Evolutionary conservation across 2,797 vertebrate genomes (phyloP).

Genomic region (Myripristis jacobus): DNA sequence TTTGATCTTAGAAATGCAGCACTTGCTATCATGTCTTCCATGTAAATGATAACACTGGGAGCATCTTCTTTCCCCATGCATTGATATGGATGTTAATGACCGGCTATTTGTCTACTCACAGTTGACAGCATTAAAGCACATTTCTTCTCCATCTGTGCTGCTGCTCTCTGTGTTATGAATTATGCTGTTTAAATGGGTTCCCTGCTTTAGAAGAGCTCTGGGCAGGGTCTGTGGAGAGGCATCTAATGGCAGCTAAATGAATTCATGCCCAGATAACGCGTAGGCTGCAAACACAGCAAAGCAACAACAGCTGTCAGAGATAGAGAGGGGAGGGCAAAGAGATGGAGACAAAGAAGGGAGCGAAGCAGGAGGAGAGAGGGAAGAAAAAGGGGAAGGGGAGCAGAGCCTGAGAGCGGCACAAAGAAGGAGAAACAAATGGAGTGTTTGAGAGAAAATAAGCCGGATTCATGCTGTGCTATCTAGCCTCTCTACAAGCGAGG

Average conservation of each 20-base stretch:
- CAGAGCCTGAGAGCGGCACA: constrained; percentile 50
- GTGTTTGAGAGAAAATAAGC: constrained; percentile 59
- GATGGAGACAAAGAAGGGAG: constrained; percentile 6
- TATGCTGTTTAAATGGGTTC: constrained; percentile 77
- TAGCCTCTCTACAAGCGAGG: constrained; percentile 66
- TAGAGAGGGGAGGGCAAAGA: constrained; percentile 45
- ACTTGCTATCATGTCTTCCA: constrained; percentile 63
- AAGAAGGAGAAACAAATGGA: constrained; percentile 68
- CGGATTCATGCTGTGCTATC: constrained; percentile 46
- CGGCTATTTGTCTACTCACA: constrained; percentile 73
- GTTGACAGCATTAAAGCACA: constrained; percentile 74
- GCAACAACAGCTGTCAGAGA: constrained; percentile 77
- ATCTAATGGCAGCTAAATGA: constrained; percentile 80
- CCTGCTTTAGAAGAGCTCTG: constrained; percentile 69
- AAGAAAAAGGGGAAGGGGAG: constrained; percentile 22
- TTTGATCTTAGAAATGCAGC: constrained; percentile 69
- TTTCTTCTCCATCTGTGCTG: constrained; percentile 66
- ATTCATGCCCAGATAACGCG: constrained; percentile 75
- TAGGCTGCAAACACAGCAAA: constrained; percentile 78
- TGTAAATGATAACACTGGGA: constrained; percentile 68
- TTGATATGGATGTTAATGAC: constrained; percentile 71
- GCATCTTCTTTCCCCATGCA: constrained; percentile 50
- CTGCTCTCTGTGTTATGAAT: constrained; percentile 69
- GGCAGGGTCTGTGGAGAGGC: constrained; percentile 73
- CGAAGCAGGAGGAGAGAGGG: constrained; percentile 8